These are phyloP conservation scores for Lerista edwardsae DNA, from an alignment of 2,797 vertebrate genomes.

Conservation along the genomic window DNA sequence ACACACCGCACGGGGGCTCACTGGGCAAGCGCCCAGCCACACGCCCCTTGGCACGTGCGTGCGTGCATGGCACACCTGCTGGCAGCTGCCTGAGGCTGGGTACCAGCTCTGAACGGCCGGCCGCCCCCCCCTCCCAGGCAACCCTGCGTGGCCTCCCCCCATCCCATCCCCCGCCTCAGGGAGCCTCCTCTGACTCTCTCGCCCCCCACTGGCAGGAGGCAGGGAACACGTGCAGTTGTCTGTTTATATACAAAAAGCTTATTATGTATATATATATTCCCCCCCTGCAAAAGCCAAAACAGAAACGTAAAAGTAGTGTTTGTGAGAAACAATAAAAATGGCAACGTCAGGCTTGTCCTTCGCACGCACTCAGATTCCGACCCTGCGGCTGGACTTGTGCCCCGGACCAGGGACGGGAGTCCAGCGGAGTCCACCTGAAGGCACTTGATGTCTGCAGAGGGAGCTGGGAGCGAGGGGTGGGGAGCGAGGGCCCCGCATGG, in stretches of 20 bases:
- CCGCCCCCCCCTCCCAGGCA: slow-evolving; percentile 24
- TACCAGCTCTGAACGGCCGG: slow-evolving; percentile 40
- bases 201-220: slow-evolving; percentile 71
- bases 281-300: slow-evolving; percentile 75
- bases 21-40: slow-evolving; percentile 23
- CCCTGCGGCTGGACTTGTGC: slow-evolving; percentile 71
- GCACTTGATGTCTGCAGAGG: slow-evolving; percentile 87
- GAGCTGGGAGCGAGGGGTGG: slow-evolving; percentile 63
- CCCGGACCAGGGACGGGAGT: slow-evolving; percentile 65
- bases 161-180: background rate
- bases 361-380: slow-evolving; percentile 72
- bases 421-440: slow-evolving; percentile 83
- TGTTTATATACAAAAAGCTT: slow-evolving; percentile 74
- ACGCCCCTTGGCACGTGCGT: slow-evolving; percentile 44
- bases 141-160: background rate
- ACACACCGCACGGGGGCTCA: slow-evolving; percentile 20
- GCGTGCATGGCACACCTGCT: slow-evolving; percentile 40
- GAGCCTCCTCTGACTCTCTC: slow-evolving; percentile 62
- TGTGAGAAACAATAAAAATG: slow-evolving; percentile 76
- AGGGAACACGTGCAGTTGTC: slow-evolving; percentile 72
- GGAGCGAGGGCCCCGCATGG: slow-evolving; percentile 69
- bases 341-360: slow-evolving; percentile 81
- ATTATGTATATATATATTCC: slow-evolving; percentile 2
- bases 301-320: slow-evolving; percentile 62
- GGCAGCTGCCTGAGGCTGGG: slow-evolving; percentile 49